These are phyloP conservation scores for Sclerurus mexicanus DNA, from an alignment of 2,113 vertebrate species.

Conservation along the genomic window DNA sequence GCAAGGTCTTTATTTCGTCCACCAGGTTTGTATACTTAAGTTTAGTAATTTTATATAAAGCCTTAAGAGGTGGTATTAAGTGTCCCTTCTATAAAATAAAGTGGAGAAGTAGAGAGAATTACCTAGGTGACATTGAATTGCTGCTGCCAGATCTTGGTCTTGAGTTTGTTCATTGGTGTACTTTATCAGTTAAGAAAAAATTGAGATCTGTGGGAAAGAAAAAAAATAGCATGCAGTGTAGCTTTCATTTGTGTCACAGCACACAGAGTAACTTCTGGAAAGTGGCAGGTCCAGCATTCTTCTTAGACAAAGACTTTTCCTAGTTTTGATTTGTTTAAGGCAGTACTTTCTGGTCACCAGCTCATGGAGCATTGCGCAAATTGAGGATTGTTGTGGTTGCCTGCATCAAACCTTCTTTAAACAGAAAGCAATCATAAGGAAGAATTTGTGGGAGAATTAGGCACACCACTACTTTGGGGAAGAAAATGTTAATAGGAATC, in stretches of 20 bases:
- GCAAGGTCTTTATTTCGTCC: background rate
- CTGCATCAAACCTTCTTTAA: background rate
- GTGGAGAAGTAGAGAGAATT: background rate
- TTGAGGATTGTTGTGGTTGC: background rate
- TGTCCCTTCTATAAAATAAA: background rate
- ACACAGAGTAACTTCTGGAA: background rate
- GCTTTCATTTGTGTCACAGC: background rate
- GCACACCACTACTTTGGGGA: background rate
- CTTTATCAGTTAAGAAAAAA: background rate
- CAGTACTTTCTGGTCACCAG: background rate
- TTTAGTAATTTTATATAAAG: background rate
- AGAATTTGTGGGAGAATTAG: background rate
- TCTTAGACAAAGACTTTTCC: background rate
- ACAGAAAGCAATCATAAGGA: background rate
- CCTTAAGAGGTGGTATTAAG: background rate
- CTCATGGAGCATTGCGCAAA: background rate
- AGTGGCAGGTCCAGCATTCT: background rate
- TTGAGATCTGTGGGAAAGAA: accelerated
- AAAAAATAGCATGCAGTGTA: background rate
- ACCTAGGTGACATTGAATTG: background rate
- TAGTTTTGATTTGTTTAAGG: background rate
- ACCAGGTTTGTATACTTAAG: background rate
- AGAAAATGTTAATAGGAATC: background rate
- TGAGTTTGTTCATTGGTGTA: background rate
- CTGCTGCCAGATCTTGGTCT: background rate